Conservation (phyloP, 1,140 invertebrate species). For the Melipona quadrifasciata region DNA sequence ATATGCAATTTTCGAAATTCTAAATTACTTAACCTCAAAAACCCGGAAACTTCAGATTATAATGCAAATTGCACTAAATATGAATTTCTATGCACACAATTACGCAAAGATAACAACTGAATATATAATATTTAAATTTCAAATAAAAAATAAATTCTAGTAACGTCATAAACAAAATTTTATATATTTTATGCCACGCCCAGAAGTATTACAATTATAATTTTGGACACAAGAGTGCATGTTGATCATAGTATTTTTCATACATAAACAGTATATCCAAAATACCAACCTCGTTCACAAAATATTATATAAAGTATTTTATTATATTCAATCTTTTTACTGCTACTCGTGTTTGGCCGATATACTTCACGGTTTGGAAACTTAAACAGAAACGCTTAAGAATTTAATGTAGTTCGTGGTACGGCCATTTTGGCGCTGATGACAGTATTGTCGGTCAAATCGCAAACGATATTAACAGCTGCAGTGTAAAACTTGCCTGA, state of each 20-base stretch:
- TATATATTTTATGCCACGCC: conserved; percentile 57
- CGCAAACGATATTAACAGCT: neutral
- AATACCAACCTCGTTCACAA: conserved; percentile 26
- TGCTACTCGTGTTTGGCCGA: conserved; percentile 71
- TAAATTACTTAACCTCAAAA: conserved; percentile 9
- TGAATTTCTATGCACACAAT: neutral
- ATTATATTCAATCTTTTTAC: conserved; percentile 37
- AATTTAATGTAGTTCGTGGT: neutral
- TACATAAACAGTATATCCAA: neutral
- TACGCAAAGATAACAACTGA: neutral
- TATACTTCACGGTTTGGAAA: neutral
- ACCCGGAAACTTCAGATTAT: neutral
- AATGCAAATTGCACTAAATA: neutral
- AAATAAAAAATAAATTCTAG: neutral
- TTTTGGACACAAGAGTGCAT: no score
- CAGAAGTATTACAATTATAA: conserved; percentile 29
- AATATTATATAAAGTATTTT: conserved; percentile 17
- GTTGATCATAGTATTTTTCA: neutral
- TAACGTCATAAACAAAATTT: conserved; percentile 13
- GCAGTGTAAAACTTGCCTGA: neutral
- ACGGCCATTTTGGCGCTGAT: neutral
- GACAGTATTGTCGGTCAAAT: neutral
- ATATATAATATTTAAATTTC: neutral
- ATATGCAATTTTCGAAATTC: neutral
- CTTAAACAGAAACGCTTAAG: neutral